Conservation (phyloP, 2,113 vertebrate genomes). For the Andinoacara biseriatus region DNA sequence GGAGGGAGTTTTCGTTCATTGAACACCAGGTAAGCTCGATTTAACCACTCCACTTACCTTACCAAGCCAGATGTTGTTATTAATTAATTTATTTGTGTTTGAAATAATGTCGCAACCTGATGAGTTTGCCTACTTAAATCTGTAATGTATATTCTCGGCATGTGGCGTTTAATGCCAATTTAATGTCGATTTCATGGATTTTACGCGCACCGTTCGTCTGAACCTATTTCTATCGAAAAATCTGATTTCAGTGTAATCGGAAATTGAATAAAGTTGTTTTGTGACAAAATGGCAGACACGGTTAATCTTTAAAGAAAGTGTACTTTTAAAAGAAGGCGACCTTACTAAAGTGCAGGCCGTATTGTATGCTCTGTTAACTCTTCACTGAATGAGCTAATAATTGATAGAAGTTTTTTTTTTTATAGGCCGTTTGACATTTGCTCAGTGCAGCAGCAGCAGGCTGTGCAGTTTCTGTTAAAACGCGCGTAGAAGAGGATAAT, state of each 20-base stretch:
- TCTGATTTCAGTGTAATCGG: background rate
- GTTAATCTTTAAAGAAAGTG: background rate
- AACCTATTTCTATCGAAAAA: no score
- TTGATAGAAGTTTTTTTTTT: background rate
- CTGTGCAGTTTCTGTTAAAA: constrained; percentile 17
- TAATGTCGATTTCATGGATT: background rate
- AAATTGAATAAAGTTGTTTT: background rate
- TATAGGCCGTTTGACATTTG: constrained; percentile 2
- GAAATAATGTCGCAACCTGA: background rate
- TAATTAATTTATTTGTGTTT: background rate
- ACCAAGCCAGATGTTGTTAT: background rate
- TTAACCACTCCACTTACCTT: background rate
- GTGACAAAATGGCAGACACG: background rate
- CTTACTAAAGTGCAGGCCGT: background rate
- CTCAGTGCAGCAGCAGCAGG: background rate
- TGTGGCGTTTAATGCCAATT: background rate
- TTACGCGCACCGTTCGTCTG: background rate
- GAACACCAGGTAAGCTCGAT: constrained; percentile 67
- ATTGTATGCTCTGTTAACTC: background rate
- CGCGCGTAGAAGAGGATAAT: background rate
- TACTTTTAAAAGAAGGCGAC: background rate
- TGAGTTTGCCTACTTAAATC: background rate
- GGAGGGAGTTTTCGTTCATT: constrained; percentile 45
- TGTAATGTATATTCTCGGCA: background rate
- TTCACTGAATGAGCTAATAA: background rate